Percentiles rank a stretch among this genome's conserved stretches.
phyloP scores from a whole-genome alignment of 2,888 invertebrate species.

The Nephrocerus scutellatus region DNA sequence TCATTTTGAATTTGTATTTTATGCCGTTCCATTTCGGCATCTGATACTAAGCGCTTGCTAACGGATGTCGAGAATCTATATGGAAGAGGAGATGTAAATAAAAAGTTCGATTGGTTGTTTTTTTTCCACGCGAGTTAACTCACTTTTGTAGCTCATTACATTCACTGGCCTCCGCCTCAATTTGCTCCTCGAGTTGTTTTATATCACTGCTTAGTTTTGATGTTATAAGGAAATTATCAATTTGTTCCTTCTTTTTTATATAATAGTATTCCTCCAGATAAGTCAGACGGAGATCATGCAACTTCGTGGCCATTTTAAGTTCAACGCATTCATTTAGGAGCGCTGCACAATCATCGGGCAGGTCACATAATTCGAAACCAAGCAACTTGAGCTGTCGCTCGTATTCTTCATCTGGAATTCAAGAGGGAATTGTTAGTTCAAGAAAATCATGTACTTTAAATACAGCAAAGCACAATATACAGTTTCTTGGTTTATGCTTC shows the following conservation, averaged over 20 bases:
- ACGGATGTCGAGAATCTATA: conserved; percentile 31
- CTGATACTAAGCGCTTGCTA: conserved; percentile 29
- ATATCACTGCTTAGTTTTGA: conserved; percentile 27
- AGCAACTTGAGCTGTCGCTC: conserved; percentile 34
- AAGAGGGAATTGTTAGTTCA: neutral
- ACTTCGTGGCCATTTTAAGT: conserved; percentile 29
- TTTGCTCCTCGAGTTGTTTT: conserved; percentile 25
- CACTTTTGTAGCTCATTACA: conserved; percentile 33
- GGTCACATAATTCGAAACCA: conserved; percentile 35
- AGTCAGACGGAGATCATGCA: conserved; percentile 30
- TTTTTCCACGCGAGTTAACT: neutral
- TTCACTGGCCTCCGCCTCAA: conserved; percentile 28
- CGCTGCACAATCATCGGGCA: conserved; percentile 32
- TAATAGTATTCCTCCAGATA: conserved; percentile 35
- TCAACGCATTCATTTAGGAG: conserved; percentile 34
- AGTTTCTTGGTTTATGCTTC: neutral
- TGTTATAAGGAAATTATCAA: conserved; percentile 27
- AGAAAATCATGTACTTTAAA: neutral
- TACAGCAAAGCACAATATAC: neutral
- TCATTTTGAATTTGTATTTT: conserved; percentile 28
- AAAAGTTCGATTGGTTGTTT: neutral
- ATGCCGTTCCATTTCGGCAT: conserved; percentile 26
- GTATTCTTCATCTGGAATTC: conserved; percentile 31
- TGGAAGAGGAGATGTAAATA: neutral
- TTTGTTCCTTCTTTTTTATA: conserved; percentile 29